Conservation (phyloP, 2,797 vertebrate genomes). For the Poeciliopsis gracilis region DNA sequence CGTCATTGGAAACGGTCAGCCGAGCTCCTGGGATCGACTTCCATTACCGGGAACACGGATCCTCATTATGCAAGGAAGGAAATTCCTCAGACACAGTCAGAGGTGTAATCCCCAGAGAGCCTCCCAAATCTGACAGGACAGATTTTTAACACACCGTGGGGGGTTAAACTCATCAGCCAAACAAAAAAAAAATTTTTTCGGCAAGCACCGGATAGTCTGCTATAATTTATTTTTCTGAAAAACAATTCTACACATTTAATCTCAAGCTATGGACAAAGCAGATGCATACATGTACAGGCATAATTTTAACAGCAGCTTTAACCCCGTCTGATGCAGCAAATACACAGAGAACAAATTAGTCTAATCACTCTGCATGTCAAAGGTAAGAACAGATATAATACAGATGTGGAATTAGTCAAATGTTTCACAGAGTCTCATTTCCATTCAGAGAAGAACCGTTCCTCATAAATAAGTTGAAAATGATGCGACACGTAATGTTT, state of each 20-base stretch:
- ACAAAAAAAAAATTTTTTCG: constrained; percentile 14
- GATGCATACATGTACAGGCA: constrained; percentile 33
- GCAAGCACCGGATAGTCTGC: constrained; percentile 22
- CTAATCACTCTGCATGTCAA: constrained; percentile 43
- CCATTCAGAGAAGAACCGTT: constrained; percentile 13
- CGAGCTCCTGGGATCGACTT: constrained; percentile 39
- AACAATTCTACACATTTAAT: constrained; percentile 45
- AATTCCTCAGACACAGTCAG: constrained; percentile 61
- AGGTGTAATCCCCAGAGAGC: constrained; percentile 37
- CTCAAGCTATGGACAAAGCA: constrained; percentile 63
- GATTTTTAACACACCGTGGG: not conserved
- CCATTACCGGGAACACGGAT: constrained; percentile 61
- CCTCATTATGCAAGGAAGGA: constrained; percentile 38
- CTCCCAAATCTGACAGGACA: constrained; percentile 6
- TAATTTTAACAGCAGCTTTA: constrained; percentile 47
- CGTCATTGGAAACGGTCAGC: constrained; percentile 41
- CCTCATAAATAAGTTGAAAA: constrained; percentile 57
- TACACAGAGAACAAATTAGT: constrained; percentile 34
- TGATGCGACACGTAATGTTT: constrained; percentile 21
- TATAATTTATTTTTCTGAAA: constrained; percentile 66
- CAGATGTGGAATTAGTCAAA: constrained; percentile 15
- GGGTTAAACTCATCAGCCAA: constrained; percentile 1
- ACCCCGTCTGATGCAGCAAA: constrained; percentile 35
- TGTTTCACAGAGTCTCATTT: not conserved
- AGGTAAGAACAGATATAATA: constrained; percentile 47